A percentile compares a stretch with the other conserved stretches of the same genome.
Conservation (phyloP, 2,888 invertebrate genomes). For the Morpho deidamia region DNA sequence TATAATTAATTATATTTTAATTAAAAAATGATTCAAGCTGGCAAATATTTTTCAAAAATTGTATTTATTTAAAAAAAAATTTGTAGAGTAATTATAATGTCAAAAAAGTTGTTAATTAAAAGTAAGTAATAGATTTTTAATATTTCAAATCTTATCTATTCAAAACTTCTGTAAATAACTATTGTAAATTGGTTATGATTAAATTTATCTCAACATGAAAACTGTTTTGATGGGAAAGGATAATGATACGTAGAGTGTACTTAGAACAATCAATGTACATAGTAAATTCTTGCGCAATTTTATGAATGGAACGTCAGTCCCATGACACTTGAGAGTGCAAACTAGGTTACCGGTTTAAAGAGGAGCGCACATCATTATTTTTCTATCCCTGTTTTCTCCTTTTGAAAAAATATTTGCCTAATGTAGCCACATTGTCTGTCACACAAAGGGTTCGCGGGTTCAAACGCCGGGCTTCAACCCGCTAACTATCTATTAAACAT, state of each 20-base stretch:
- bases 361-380: constrained; percentile 10
- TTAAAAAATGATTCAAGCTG: too few species aligned
- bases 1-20: too few species aligned
- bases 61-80: too few species aligned
- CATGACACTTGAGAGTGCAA: constrained; percentile 14
- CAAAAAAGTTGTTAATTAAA: too few species aligned
- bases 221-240: not conserved
- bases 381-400: constrained; percentile 1
- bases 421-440: not conserved
- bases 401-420: not conserved
- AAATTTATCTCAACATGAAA: not conserved
- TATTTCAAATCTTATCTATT: too few species aligned
- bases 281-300: not conserved
- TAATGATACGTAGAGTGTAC: not conserved
- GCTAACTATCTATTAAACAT: too few species aligned
- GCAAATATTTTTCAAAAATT: too few species aligned
- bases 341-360: constrained; percentile 18
- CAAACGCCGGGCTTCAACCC: not conserved
- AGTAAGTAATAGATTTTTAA: too few species aligned
- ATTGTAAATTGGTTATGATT: too few species aligned
- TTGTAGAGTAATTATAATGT: too few species aligned
- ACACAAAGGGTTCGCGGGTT: not conserved
- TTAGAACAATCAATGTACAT: not conserved
- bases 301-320: constrained; percentile 3
- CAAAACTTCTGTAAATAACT: too few species aligned